Base-by-base conservation (phyloP, 2,888 invertebrate genomes). In the Caradrina kadenii region DNA sequence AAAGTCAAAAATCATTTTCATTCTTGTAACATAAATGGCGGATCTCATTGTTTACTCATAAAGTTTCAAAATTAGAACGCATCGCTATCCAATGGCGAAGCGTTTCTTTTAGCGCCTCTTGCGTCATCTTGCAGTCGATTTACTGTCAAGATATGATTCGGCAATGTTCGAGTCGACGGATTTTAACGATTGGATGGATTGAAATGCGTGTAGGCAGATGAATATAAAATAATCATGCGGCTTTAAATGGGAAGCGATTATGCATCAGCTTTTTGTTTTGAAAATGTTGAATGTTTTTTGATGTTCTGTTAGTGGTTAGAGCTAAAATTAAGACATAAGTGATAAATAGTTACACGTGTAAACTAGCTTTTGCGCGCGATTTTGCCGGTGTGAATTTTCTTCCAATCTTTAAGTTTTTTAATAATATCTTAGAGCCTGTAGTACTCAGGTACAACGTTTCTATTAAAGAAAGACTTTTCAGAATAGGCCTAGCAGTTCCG, bases 41-140 rank as follows among this genome's bases (percentile, higher is more conserved):
- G 8, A 35, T 35, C 8, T 35, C 8, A 8, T 35, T 35, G 35
- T 35, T 35, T 35, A 35, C 7, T 35, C 35, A 35, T 35, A 35
- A 35, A 8, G 5, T 65, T 73, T 72, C 69, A 83, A 76, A 81
- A 80, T 83, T 66, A 76, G 82, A 82, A 73, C 73, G 69, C 69
- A 73, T 66, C 45, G 19, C 56, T 64, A 52, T 55, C 71, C 69
- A 81, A 81, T 72, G 26, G 52, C 54, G 70, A 49, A 49, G 55
- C 65, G 63, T 21, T 73, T 68, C 52, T 79, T 83, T 83, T 82
- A 62, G 75, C 69, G 56, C 19, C 58, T 67, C 61, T 81, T 75
- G 42, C 82, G 79, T 84, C 82, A 84, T 69, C 60, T n/a, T 31
- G 54, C 65, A 61, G 63, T 62, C 60, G 60, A 67, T 73, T 45